phyloP scores from a whole-genome alignment of 2,797 vertebrate species.

The Aeoliscus strigatus region DNA sequence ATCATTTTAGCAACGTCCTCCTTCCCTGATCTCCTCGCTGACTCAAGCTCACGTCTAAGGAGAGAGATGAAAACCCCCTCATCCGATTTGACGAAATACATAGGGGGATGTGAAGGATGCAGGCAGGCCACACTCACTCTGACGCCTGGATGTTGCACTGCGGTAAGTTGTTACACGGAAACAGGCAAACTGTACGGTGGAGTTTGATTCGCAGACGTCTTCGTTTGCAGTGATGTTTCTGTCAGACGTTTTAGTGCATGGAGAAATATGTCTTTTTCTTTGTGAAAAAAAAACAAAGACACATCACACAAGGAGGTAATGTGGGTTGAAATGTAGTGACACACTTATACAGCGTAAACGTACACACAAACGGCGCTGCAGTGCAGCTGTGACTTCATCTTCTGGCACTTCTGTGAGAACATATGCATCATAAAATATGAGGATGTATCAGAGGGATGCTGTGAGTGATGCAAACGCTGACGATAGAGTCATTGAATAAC shows the following conservation, averaged over 20 bases:
- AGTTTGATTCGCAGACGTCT: conserved; percentile 27
- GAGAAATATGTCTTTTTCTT: conserved; percentile 3
- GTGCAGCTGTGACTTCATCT: conserved; percentile 16
- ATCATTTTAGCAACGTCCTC: conserved; percentile 64
- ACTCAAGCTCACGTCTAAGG: conserved; percentile 31
- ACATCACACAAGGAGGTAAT: conserved; percentile 37
- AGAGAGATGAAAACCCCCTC: conserved; percentile 47
- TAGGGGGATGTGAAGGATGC: conserved; percentile 42
- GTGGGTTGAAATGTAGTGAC: conserved; percentile 48
- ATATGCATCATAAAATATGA: conserved; percentile 21
- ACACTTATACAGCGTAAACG: conserved; percentile 46
- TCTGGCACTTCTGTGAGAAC: conserved; percentile 15
- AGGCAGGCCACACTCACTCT: conserved; percentile 43
- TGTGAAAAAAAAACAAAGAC: not conserved
- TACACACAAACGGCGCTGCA: conserved; percentile 24
- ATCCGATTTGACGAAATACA: conserved; percentile 49
- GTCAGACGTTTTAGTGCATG: conserved; percentile 20
- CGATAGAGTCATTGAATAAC: conserved; percentile 12
- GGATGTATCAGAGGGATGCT: conserved; percentile 22
- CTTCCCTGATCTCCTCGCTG: conserved; percentile 52
- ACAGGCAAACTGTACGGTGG: conserved; percentile 11
- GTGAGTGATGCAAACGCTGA: conserved; percentile 13
- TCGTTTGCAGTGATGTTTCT: conserved; percentile 21
- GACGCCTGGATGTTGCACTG: conserved; percentile 37
- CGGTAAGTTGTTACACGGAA: conserved; percentile 22